These are phyloP conservation scores for Standfussiana lucernea DNA, from an alignment of 2,888 invertebrate species.

Conservation along the genomic window DNA sequence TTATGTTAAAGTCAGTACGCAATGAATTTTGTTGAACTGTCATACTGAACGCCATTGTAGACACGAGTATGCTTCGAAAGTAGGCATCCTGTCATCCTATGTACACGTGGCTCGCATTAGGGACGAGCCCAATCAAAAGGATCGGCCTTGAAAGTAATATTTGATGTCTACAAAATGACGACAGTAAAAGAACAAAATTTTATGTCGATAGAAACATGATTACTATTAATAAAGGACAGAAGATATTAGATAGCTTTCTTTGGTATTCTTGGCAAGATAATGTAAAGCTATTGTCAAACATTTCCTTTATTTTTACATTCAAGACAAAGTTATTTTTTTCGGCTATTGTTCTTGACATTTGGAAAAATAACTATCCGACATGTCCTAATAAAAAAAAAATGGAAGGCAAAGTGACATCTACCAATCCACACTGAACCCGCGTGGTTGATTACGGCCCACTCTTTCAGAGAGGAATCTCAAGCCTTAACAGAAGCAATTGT, in stretches of 20 bases:
- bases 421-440: neutral
- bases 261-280: neutral
- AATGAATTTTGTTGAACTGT: neutral
- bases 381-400: neutral
- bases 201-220: neutral
- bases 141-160: neutral
- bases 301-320: neutral
- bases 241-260: neutral
- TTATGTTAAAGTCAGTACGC: too few species aligned
- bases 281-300: neutral
- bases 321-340: neutral
- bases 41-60: too few species aligned
- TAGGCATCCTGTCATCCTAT: neutral
- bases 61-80: too few species aligned
- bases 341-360: neutral
- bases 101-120: constrained; percentile 16
- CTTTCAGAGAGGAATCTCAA: neutral
- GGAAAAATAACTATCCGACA: neutral
- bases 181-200: neutral
- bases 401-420: neutral
- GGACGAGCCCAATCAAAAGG: neutral
- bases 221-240: neutral
- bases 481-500: neutral
- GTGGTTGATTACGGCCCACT: neutral
- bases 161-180: neutral